Conservation (phyloP, 1,140 invertebrate species). For the Lamellibrachia luymesi region DNA sequence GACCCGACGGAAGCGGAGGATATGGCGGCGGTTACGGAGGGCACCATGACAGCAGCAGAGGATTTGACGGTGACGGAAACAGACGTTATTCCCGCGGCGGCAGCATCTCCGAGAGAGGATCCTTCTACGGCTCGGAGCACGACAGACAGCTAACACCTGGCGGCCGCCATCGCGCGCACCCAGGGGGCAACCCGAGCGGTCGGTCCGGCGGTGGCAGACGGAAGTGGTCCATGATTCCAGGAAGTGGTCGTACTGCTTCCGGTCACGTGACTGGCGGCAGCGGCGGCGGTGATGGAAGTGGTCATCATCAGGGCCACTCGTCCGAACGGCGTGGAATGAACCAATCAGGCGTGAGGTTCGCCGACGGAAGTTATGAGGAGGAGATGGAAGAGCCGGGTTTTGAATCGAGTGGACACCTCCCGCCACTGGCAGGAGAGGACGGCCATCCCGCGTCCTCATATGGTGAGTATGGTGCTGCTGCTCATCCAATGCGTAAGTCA, state of each 20-base stretch:
- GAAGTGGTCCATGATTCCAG: background rate
- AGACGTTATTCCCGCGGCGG: background rate
- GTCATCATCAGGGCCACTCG: background rate
- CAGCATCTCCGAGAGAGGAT: background rate
- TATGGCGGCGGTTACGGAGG: too few relatives aligned
- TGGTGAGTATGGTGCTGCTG: background rate
- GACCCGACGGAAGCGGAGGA: background rate
- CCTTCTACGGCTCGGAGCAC: background rate
- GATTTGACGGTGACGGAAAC: background rate
- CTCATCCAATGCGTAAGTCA: background rate
- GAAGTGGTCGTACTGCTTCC: background rate
- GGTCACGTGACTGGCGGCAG: background rate
- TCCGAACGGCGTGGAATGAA: background rate
- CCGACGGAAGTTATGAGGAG: background rate
- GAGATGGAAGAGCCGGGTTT: background rate
- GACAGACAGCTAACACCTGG: background rate
- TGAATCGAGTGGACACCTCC: background rate
- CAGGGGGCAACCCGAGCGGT: background rate
- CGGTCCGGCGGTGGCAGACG: background rate
- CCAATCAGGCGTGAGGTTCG: background rate
- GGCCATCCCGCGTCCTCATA: background rate
- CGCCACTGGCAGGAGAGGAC: background rate
- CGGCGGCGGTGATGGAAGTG: background rate
- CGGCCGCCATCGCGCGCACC: background rate
- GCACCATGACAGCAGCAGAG: background rate